These are phyloP conservation scores for Scolopax rusticola DNA, from an alignment of 2,797 vertebrate genomes.

Conservation along the genomic window DNA sequence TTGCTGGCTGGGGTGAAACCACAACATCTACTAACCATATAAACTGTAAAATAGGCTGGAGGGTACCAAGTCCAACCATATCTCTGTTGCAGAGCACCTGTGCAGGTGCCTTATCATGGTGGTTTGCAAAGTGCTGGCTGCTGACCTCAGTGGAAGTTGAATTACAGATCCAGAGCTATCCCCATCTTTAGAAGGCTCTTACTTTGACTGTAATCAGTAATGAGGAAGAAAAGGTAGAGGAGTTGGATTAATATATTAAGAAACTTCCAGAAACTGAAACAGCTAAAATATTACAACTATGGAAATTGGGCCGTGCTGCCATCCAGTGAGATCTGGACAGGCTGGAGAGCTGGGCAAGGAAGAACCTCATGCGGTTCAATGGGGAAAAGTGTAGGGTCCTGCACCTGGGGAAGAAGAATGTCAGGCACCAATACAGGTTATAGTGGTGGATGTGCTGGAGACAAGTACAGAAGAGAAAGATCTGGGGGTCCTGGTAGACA, in stretches of 20 bases:
- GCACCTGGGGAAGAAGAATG: no score
- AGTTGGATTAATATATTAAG: not conserved
- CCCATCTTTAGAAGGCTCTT: not conserved
- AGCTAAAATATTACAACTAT: not conserved
- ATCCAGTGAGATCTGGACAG: no score
- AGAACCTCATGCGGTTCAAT: no score
- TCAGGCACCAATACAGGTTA: no score
- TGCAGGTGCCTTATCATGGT: not conserved
- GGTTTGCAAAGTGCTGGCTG: not conserved
- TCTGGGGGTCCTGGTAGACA: no score
- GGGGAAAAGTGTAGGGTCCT: no score
- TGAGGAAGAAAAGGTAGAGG: not conserved
- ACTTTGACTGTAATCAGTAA: not conserved
- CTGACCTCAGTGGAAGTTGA: not conserved
- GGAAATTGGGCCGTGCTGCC: no score
- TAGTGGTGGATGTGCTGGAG: no score
- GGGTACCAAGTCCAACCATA: accelerated
- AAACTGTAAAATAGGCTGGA: not conserved
- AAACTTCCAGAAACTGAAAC: not conserved
- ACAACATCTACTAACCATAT: not conserved
- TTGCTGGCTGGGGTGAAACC: not conserved
- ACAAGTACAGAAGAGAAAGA: no score
- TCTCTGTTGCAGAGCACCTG: not conserved
- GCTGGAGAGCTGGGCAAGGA: no score
- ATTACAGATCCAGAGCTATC: not conserved